Percentiles rank a stretch among this genome's conserved stretches.
phyloP scores from a whole-genome alignment of 2,888 invertebrate genomes.

The Ormyrus nitidulus region DNA sequence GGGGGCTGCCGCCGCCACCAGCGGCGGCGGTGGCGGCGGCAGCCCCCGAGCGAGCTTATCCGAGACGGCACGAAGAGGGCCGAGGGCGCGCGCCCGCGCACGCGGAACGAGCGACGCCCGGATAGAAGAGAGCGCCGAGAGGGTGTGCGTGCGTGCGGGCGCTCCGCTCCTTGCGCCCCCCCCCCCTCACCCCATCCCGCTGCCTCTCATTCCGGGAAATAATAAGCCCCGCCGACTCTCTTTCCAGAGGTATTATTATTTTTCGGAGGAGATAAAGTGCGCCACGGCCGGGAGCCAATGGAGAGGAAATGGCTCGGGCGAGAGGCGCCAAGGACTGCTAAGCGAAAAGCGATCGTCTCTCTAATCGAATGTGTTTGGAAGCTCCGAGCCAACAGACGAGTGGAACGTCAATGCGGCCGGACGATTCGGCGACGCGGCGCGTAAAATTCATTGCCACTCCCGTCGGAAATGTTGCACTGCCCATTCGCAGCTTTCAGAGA shows the following conservation, averaged over 20 bases:
- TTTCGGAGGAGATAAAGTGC: slow-evolving; percentile 6
- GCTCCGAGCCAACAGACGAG: neutral
- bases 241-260: neutral
- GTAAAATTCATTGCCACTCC: slow-evolving; percentile 37
- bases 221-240: slow-evolving; percentile 15
- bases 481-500: neutral
- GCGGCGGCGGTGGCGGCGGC: slow-evolving; percentile 42
- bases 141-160: slow-evolving; percentile 13
- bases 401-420: slow-evolving; percentile 21
- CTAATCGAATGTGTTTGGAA: slow-evolving; percentile 29
- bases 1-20: slow-evolving; percentile 56
- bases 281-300: slow-evolving; percentile 19
- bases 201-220: neutral
- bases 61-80: slow-evolving; percentile 61
- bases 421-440: slow-evolving; percentile 1
- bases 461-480: slow-evolving; percentile 19
- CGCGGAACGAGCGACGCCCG: slow-evolving; percentile 4
- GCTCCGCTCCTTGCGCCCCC: neutral
- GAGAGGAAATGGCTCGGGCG: slow-evolving; percentile 34
- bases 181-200: neutral
- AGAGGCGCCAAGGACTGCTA: slow-evolving; percentile 11
- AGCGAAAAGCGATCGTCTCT: slow-evolving; percentile 25
- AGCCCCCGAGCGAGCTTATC: slow-evolving; percentile 58
- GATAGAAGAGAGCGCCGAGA: slow-evolving; percentile 36
- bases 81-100: slow-evolving; percentile 31